A percentile compares a stretch with the other conserved stretches of the same genome.
These are phyloP conservation scores for Popillia japonica DNA, from an alignment of 1,140 invertebrate species.

Conservation along the genomic window DNA sequence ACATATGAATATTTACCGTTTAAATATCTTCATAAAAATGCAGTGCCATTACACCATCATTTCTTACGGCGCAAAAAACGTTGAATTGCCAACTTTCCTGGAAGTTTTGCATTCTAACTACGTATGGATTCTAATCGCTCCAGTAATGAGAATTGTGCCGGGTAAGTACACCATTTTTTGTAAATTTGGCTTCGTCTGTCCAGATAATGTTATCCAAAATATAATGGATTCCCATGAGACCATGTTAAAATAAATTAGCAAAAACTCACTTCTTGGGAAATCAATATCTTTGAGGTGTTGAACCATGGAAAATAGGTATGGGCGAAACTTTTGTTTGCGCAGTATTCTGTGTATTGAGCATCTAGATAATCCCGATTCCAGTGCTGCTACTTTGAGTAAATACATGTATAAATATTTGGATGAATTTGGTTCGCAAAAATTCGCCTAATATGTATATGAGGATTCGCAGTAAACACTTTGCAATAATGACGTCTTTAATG, in stretches of 20 bases:
- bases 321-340: not conserved
- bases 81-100: constrained; percentile 18
- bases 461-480: too few species aligned
- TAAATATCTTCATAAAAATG: constrained; percentile 17
- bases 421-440: too few species aligned
- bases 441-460: too few species aligned
- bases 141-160: constrained; percentile 35
- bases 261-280: constrained; percentile 1
- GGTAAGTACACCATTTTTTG: constrained; percentile 16
- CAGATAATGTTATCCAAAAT: constrained; percentile 32
- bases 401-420: too few species aligned
- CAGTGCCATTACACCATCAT: not conserved
- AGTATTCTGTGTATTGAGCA: constrained; percentile 10
- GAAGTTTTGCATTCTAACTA: constrained; percentile 23
- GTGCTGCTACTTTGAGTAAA: too few species aligned
- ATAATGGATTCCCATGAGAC: not conserved
- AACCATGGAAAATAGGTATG: not conserved
- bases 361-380: not conserved
- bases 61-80: constrained; percentile 29
- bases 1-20: not conserved
- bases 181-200: constrained; percentile 38
- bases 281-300: not conserved
- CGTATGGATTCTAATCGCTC: not conserved
- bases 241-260: not conserved
- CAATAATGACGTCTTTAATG: too few species aligned